Conservation (phyloP, 2,113 vertebrate genomes). For the Cyrtonyx montezumae region DNA sequence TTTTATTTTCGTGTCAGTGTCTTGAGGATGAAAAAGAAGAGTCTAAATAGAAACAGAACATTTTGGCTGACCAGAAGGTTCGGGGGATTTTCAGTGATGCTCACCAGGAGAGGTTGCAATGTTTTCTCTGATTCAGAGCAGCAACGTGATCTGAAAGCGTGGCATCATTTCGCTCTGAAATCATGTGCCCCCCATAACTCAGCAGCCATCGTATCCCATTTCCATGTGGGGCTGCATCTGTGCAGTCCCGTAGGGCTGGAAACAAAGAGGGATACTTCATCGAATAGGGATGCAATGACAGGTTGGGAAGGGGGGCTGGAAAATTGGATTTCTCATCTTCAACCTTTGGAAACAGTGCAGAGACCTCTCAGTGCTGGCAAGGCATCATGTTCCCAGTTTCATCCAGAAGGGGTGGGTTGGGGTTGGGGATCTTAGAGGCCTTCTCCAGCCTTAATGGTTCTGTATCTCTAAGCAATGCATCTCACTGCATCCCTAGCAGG, state of each 20-base stretch:
- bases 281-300: neutral
- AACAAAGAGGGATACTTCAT: neutral
- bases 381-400: neutral
- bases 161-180: neutral
- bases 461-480: neutral
- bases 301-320: neutral
- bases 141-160: constrained; percentile 4
- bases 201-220: neutral
- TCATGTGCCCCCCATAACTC: neutral
- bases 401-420: neutral
- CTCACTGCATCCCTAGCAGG: neutral
- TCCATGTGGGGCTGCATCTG: neutral
- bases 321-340: neutral
- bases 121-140: constrained; percentile 33
- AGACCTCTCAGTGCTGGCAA: neutral
- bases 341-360: fast-evolving
- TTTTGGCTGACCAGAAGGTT: constrained; percentile 39
- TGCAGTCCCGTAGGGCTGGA: neutral
- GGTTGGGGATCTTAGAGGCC: no score
- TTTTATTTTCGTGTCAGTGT: neutral
- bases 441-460: no score
- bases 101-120: constrained; percentile 9
- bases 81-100: constrained; percentile 25
- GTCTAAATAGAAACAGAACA: constrained; percentile 42
- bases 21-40: neutral